A percentile compares a stretch with the other conserved stretches of the same genome.
These are phyloP conservation scores for Achroia grisella DNA, from an alignment of 1,140 invertebrate species.

Conservation along the genomic window DNA sequence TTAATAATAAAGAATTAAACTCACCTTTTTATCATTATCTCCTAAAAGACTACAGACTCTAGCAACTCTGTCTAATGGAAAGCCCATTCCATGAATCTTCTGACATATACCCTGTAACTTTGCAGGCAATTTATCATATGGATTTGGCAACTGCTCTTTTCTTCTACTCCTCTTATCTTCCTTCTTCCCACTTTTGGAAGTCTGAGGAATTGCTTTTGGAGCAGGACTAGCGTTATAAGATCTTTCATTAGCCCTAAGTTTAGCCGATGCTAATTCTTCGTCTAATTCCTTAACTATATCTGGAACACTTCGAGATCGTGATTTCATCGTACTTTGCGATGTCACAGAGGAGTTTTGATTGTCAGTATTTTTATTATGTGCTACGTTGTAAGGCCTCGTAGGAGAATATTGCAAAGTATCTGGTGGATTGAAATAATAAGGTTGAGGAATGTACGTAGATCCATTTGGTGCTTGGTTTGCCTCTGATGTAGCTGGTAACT, in stretches of 20 bases:
- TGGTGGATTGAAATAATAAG: constrained; percentile 52
- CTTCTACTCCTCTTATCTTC: constrained; percentile 29
- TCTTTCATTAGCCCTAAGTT: constrained; percentile 64
- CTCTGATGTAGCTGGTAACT: constrained; percentile 33
- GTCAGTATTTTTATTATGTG: constrained; percentile 43
- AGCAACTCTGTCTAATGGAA: constrained; percentile 83
- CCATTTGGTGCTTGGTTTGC: constrained; percentile 33
- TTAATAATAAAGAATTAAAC: constrained; percentile 13
- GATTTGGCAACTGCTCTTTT: constrained; percentile 60
- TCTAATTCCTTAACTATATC: constrained; percentile 83
- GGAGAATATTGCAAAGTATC: constrained; percentile 45
- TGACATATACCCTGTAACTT: constrained; percentile 79
- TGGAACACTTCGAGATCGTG: constrained; percentile 79
- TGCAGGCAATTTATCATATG: constrained; percentile 74
- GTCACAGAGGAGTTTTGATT: constrained; percentile 31
- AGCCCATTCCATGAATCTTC: constrained; percentile 88
- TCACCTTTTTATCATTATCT: constrained; percentile 89
- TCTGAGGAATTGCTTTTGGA: constrained; percentile 25
- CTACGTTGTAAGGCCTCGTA: constrained; percentile 32
- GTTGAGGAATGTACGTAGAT: constrained; percentile 44
- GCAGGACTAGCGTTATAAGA: constrained; percentile 59
- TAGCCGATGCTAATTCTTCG: constrained; percentile 76
- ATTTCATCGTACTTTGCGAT: constrained; percentile 51
- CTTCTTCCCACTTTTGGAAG: constrained; percentile 34
- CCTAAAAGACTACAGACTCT: constrained; percentile 83